Base-by-base conservation (phyloP, 2,113 vertebrate genomes). In the Malurus alboscapulatus region DNA sequence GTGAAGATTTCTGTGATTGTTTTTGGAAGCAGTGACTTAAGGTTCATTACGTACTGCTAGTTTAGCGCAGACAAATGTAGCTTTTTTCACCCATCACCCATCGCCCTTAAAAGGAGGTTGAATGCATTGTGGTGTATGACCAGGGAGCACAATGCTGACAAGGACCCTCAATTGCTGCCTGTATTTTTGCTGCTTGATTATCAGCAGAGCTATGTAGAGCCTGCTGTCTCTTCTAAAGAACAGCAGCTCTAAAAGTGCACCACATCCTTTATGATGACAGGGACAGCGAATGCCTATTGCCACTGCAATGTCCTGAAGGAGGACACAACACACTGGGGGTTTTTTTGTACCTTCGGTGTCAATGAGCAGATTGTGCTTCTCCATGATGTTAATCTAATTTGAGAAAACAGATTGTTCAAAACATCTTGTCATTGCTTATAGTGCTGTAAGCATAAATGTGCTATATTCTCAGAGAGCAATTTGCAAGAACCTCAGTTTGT, bases 401-500 rank as follows among this genome's bases (percentile, higher is more conserved):
- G 87, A 93, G 91, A 91, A 96, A 95, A 93, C 87, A 94, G 81
- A 94, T 89, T 87, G 91, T 84, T 96, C 81, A 78, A 92, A 95
- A 93, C 66, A 91, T 91, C 84, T 92, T 94, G 77, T 82, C 73
- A 72, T 79, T 83, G 81, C 34, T 89, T 87, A 79, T 17, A 91
- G 38, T 87, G 89, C 91, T 95, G 81, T 92, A 93, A 91, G 92
- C 91, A 79, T 84, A 93, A 92, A 94, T 73, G 47, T 73, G 69
- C 30, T 78, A 42, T 88, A 68, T 69, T 87, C 59, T 90, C 69
- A 75, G 69, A 93, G 87, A 16, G 38, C 38, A 93, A 57, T 87
- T 92, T 94, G 54, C 81, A 93, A 79, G 69, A 91, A 87, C 50
- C 20, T 88, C 54, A 14, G 32, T 67, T 72, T 90, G 6, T 79